Percentiles rank a stretch among this genome's conserved stretches.
phyloP scores from a whole-genome alignment of 1,140 invertebrate species.

The Anoplolepis gracilipes region DNA sequence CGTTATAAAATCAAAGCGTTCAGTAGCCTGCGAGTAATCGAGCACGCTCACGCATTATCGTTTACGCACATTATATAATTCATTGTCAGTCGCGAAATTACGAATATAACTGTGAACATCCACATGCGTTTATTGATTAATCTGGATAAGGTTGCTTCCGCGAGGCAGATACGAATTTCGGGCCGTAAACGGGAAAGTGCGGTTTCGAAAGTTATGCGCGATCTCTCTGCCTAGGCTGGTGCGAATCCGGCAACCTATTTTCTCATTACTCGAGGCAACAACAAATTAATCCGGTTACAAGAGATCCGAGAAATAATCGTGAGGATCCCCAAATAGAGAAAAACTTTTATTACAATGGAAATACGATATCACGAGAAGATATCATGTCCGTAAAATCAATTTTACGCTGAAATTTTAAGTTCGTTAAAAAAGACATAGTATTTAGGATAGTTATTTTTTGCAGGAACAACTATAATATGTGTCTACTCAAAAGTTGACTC shows the following conservation, averaged over 20 bases:
- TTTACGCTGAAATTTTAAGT: constrained; percentile 2
- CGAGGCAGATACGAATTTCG: constrained; percentile 17
- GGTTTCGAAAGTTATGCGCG: constrained; percentile 24
- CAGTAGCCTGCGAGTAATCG: not conserved
- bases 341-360: constrained; percentile 34
- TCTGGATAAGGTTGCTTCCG: constrained; percentile 21
- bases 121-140: constrained; percentile 15
- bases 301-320: constrained; percentile 4
- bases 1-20: constrained; percentile 35
- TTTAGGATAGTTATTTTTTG: not conserved
- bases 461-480: not conserved
- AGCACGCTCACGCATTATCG: constrained; percentile 31
- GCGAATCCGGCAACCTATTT: not conserved
- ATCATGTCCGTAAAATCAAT: constrained; percentile 34
- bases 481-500: not conserved
- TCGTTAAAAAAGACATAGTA: not conserved
- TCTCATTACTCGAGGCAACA: constrained; percentile 21
- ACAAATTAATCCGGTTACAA: constrained; percentile 42
- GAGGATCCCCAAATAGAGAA: constrained; percentile 10
- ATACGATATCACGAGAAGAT: not conserved
- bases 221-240: not conserved
- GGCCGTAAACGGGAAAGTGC: not conserved
- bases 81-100: not conserved
- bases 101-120: not conserved
- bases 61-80: constrained; percentile 25